Conservation (phyloP, 2,888 invertebrate genomes). For the Euspilapteryx auroguttella region DNA sequence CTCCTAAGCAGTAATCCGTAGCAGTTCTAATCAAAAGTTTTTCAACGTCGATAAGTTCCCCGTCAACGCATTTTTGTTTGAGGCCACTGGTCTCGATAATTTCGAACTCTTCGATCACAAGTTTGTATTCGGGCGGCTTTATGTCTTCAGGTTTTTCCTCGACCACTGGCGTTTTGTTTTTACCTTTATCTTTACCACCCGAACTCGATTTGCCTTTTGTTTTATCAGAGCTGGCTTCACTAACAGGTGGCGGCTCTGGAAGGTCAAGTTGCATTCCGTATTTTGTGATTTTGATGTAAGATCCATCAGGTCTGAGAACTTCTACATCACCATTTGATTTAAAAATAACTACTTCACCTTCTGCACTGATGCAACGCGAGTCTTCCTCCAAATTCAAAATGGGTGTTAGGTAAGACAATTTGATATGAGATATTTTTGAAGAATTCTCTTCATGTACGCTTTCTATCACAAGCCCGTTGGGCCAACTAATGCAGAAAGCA, state of each 20-base stretch:
- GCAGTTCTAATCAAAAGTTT: conserved; percentile 34
- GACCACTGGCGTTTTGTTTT: not conserved
- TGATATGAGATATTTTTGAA: conserved; percentile 30
- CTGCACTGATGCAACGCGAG: conserved; percentile 36
- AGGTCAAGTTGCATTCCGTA: conserved; percentile 17
- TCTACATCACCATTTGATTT: conserved; percentile 24
- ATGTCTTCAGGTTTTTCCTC: conserved; percentile 8
- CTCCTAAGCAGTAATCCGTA: conserved; percentile 38
- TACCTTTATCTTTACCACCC: conserved; percentile 15
- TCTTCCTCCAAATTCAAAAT: conserved; percentile 20
- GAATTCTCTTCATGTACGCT: conserved; percentile 31
- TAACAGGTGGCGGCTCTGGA: conserved; percentile 9
- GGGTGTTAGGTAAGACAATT: conserved; percentile 23
- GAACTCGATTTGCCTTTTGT: conserved; percentile 15
- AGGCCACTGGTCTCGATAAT: conserved; percentile 27
- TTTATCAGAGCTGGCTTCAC: conserved; percentile 16
- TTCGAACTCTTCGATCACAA: conserved; percentile 36
- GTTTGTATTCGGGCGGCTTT: conserved; percentile 18
- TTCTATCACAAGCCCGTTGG: conserved; percentile 42
- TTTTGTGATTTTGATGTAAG: conserved; percentile 27
- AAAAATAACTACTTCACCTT: conserved; percentile 43
- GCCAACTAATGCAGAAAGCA: conserved; percentile 37
- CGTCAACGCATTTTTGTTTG: conserved; percentile 25
- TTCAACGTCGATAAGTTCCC: conserved; percentile 19
- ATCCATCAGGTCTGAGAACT: conserved; percentile 30